A percentile compares a stretch with the other conserved stretches of the same genome.
Evolutionary conservation across 2,797 vertebrate genomes (phyloP).

Genomic region (Furcifer pardalis): DNA sequence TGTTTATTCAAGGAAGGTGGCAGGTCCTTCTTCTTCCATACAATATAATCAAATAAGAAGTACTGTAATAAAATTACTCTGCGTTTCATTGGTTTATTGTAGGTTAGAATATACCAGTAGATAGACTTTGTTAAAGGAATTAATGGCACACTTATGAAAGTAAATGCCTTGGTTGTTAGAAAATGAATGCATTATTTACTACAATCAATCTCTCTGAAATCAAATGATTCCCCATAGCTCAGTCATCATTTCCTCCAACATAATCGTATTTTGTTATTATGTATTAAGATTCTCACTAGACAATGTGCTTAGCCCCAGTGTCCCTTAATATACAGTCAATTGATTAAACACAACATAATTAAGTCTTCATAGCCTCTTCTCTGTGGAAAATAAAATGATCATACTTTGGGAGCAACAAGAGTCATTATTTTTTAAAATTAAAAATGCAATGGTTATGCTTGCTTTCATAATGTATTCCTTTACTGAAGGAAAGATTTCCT

Average conservation of each 20-base stretch:
- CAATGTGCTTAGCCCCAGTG: conserved; percentile 11
- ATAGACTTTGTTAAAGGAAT: not conserved
- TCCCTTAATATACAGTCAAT: conserved; percentile 56
- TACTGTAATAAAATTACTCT: not conserved
- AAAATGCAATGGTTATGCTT: conserved; percentile 48
- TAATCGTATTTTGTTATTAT: conserved; percentile 54
- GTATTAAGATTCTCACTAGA: conserved; percentile 55
- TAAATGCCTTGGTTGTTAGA: conserved; percentile 31
- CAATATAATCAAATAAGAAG: not conserved
- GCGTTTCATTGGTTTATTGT: not conserved
- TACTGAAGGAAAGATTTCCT: conserved; percentile 52
- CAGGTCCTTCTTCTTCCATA: not conserved
- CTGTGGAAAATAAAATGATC: conserved; percentile 64
- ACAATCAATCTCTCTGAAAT: conserved; percentile 52
- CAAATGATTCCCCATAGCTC: conserved; percentile 37
- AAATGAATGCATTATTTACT: conserved; percentile 41
- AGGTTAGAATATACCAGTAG: not conserved
- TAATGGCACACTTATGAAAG: conserved; percentile 30
- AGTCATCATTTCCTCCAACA: conserved; percentile 27
- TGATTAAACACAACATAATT: conserved; percentile 68
- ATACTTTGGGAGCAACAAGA: conserved; percentile 55
- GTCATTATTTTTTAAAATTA: conserved; percentile 66
- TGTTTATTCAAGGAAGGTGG: not conserved
- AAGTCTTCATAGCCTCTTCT: conserved; percentile 61
- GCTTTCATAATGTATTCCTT: conserved; percentile 4